A percentile compares a stretch with the other conserved stretches of the same genome.
Evolutionary conservation across 2,113 vertebrate genomes (phyloP).

Genomic region (Apeltes quadracus): DNA sequence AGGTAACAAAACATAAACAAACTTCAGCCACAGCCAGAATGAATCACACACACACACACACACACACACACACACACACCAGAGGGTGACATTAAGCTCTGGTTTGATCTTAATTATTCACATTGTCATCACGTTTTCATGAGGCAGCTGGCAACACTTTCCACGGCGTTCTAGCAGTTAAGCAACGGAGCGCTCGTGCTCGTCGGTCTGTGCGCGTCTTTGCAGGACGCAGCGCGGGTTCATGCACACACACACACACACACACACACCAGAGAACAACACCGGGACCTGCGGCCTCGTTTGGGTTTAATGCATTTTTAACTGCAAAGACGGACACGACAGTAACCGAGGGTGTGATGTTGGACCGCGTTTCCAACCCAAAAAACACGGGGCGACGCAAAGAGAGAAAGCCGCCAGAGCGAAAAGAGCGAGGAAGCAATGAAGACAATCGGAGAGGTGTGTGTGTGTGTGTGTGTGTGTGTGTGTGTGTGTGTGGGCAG

Average conservation of each 20-base stretch:
- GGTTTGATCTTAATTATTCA: constrained; percentile 74
- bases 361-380: constrained; percentile 4
- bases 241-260: no score
- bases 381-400: not conserved
- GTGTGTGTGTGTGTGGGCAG: constrained; percentile 43
- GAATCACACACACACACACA: constrained; percentile 1
- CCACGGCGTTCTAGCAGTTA: constrained; percentile 32
- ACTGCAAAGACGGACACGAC: not conserved
- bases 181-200: constrained; percentile 33
- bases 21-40: not conserved
- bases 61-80: constrained; percentile 17
- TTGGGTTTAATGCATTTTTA: not conserved
- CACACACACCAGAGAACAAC: constrained; percentile 11
- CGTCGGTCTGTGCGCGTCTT: constrained; percentile 11
- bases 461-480: constrained; percentile 10
- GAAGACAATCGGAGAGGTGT: constrained; percentile 8
- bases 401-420: not conserved
- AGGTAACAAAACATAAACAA: constrained; percentile 4
- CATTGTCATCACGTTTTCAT: constrained; percentile 67
- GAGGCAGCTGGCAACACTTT: constrained; percentile 52
- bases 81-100: constrained; percentile 48
- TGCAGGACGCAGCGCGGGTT: not conserved
- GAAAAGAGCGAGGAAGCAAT: constrained; percentile 11
- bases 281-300: not conserved
- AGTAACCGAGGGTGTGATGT: not conserved